Conservation (phyloP, 2,888 invertebrate species). For the Drosophila prolongata region DNA sequence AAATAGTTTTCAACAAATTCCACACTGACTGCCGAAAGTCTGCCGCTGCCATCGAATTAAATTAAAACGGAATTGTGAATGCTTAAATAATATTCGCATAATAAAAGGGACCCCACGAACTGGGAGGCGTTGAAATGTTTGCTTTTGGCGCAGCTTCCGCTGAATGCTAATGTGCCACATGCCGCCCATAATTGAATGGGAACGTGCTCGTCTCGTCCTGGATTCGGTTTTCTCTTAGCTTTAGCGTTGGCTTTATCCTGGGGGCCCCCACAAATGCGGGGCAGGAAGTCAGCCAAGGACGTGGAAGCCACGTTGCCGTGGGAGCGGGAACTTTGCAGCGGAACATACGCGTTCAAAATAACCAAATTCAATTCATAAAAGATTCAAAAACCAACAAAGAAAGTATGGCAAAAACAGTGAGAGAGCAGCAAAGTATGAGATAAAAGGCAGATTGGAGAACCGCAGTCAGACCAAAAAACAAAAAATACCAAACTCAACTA, state of each 20-base stretch:
- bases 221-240: conserved; percentile 8
- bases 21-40: conserved; percentile 41
- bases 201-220: conserved; percentile 60
- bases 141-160: conserved; percentile 68
- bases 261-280: conserved; percentile 18
- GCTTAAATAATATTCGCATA: conserved; percentile 72
- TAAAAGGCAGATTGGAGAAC: conserved; percentile 18
- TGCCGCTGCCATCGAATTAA: conserved; percentile 61
- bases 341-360: conserved; percentile 77
- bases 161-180: conserved; percentile 71
- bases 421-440: conserved; percentile 3
- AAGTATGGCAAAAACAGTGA: conserved; percentile 34
- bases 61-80: conserved; percentile 73
- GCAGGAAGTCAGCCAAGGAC: conserved; percentile 46
- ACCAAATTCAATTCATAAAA: conserved; percentile 80
- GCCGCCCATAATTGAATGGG: conserved; percentile 71
- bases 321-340: conserved; percentile 60
- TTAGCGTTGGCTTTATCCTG: conserved; percentile 17
- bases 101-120: conserved; percentile 37
- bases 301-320: conserved; percentile 32
- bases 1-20: conserved; percentile 67
- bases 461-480: conserved; percentile 17
- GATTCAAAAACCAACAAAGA: conserved; percentile 67
- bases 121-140: conserved; percentile 71
- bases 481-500: conserved; percentile 20